These are phyloP conservation scores for Siphlonurus alternatus DNA, from an alignment of 2,888 invertebrate genomes.

Conservation along the genomic window DNA sequence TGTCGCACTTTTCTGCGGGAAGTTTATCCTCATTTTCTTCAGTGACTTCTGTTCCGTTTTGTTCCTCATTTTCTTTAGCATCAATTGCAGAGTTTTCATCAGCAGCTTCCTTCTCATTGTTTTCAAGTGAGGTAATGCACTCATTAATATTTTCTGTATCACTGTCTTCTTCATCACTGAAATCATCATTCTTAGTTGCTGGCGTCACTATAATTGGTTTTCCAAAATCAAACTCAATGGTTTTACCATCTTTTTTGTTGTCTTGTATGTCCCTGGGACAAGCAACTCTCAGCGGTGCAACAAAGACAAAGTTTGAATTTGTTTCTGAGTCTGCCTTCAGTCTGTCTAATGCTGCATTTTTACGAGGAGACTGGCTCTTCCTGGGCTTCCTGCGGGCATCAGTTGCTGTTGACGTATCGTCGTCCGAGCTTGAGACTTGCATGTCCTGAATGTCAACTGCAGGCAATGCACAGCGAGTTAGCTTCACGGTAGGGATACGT, in stretches of 20 bases:
- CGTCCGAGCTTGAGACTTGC: background rate
- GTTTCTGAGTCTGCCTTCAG: background rate
- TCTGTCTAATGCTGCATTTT: background rate
- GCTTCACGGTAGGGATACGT: background rate
- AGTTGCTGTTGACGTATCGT: background rate
- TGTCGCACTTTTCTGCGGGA: background rate
- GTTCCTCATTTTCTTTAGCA: background rate
- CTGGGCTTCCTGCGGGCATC: background rate
- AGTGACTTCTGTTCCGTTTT: background rate
- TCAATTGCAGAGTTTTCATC: background rate
- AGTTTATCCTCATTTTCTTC: background rate
- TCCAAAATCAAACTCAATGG: background rate
- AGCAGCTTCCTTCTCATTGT: too few relatives aligned
- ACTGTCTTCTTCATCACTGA: background rate
- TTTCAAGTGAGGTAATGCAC: background rate
- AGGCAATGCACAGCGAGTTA: background rate
- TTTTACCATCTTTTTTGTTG: background rate
- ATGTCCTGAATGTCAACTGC: background rate
- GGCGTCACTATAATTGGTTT: background rate
- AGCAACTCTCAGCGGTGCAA: background rate
- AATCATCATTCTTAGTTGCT: background rate
- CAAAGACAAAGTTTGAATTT: background rate
- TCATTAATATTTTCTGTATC: background rate
- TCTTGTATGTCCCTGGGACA: background rate
- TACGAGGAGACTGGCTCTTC: background rate